These are phyloP conservation scores for Sterna hirundo DNA, from an alignment of 2,113 vertebrate genomes.

Conservation along the genomic window DNA sequence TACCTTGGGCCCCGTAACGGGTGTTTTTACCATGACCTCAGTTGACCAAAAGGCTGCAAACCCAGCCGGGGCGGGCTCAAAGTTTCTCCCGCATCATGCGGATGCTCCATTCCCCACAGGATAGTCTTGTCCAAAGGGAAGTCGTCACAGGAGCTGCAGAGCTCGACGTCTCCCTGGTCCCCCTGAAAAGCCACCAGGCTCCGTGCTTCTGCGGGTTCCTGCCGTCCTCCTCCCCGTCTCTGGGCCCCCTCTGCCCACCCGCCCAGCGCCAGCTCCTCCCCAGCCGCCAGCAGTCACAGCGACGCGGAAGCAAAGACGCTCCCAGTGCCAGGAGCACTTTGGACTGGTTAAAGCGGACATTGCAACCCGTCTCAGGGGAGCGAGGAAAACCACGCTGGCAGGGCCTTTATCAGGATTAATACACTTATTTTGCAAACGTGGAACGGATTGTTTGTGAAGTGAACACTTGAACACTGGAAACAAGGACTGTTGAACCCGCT, in stretches of 20 bases:
- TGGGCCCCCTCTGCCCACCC: not conserved
- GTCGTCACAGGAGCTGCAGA: not conserved
- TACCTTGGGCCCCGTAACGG: no score
- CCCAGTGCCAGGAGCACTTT: not conserved
- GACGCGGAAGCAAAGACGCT: not conserved
- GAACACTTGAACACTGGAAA: not conserved
- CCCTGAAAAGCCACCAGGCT: not conserved
- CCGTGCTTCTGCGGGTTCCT: not conserved
- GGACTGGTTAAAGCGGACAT: not conserved
- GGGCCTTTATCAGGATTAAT: not conserved
- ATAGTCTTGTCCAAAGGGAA: not conserved
- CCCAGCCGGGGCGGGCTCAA: rapidly evolving
- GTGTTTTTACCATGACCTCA: not conserved
- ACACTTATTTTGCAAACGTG: not conserved
- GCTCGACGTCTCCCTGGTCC: no score
- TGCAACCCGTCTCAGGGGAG: not conserved
- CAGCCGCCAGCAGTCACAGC: not conserved
- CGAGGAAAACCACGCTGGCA: rapidly evolving
- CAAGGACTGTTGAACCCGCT: not conserved
- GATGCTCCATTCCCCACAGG: rapidly evolving
- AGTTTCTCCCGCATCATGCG: not conserved
- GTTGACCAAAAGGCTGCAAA: not conserved
- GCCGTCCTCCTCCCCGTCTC: not conserved
- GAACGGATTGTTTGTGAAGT: not conserved
- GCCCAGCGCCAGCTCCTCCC: not conserved